These are phyloP conservation scores for Ectropis crepuscularia DNA, from an alignment of 2,888 invertebrate species.

Conservation along the genomic window DNA sequence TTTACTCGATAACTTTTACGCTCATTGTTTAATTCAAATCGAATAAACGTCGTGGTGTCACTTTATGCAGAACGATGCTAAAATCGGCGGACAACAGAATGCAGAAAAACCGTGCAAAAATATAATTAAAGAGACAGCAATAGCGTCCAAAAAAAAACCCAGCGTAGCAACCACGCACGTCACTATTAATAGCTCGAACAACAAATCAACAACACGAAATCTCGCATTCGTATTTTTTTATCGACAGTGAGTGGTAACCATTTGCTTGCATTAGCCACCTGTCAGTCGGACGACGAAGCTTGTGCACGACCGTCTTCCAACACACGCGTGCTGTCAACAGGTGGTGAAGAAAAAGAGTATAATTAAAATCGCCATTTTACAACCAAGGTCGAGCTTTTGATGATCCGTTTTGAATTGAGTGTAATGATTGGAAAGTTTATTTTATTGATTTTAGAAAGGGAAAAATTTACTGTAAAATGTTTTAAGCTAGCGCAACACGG, in stretches of 20 bases:
- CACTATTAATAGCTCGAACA: slow-evolving; percentile 16
- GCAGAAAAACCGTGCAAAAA: slow-evolving; percentile 4
- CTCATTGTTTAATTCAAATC: slow-evolving; percentile 7
- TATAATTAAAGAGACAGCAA: slow-evolving; percentile 1
- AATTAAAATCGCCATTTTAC: slow-evolving; percentile 3
- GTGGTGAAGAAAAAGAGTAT: slow-evolving; percentile 46
- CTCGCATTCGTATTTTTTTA: slow-evolving; percentile 39
- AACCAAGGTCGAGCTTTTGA: slow-evolving; percentile 6
- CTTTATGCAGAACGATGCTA: slow-evolving; percentile 5
- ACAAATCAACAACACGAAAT: slow-evolving; percentile 27
- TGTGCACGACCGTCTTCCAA: slow-evolving; percentile 53
- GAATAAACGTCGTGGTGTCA: slow-evolving; percentile 7
- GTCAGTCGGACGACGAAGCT: slow-evolving; percentile 63
- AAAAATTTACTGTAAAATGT: neutral
- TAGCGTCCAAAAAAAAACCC: slow-evolving; percentile 3
- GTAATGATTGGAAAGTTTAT: neutral
- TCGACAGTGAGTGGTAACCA: slow-evolving; percentile 41
- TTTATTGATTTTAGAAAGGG: neutral
- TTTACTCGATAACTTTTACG: slow-evolving; percentile 13
- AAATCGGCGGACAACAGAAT: neutral
- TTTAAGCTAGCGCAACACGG: too few relatives aligned
- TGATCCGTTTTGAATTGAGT: neutral
- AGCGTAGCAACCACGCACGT: slow-evolving; percentile 16
- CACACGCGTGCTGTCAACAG: slow-evolving; percentile 61
- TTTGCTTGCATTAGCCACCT: slow-evolving; percentile 71